Evolutionary conservation across 2,113 vertebrate species (phyloP), one percentile per base, ranked within the genome.

Genomic region (Cyprinodon brontotheroides): DNA sequence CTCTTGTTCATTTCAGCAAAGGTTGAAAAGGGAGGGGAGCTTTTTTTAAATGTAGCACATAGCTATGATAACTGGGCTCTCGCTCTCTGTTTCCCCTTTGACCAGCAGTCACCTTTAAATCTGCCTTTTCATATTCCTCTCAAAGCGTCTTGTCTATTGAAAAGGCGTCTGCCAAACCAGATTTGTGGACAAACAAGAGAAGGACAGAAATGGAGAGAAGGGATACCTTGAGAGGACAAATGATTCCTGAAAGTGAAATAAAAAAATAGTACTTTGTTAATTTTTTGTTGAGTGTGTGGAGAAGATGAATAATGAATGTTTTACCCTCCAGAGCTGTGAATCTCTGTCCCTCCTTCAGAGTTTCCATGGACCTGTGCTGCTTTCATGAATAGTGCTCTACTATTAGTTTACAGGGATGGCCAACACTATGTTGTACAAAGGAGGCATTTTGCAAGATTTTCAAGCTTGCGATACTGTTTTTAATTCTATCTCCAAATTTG

Each of bases 91-190:
- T 75, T 71, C 81, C 84, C 80, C 87, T 89, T 80, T 93, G 89
- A 92, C 91, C 93, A 91, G 91, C 85, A 80, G 74, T 98, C 97
- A 98, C 97, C 97, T 99, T 99, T 99, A 99, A 99, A 99, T 97
- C 98, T 99, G 97, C 95, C 98, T 99, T 99, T 99, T 99, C 97
- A 98, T 99, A 98, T 99, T 98, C 97, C 96, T 95, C 96, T 98
- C 97, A 98, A 98, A 98, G 97, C 96, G 78, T 96, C 96, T 97
- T 96, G 97, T 97, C 96, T 96, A 95, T 95, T 95, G 95, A 97
- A 95, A 96, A 97, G 95, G 94, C 95, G 95, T 96, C 95, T 95
- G 96, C 96, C 95, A 96, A 96, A 97, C 94, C 94, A 80, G 95
- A 96, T 98, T 97, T 94, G 95, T 98, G 96, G 94, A 95, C 96